Evolutionary conservation across 2,888 invertebrate genomes (phyloP), one percentile per base, ranked within the genome.

Genomic region (Patella pellucida): DNA sequence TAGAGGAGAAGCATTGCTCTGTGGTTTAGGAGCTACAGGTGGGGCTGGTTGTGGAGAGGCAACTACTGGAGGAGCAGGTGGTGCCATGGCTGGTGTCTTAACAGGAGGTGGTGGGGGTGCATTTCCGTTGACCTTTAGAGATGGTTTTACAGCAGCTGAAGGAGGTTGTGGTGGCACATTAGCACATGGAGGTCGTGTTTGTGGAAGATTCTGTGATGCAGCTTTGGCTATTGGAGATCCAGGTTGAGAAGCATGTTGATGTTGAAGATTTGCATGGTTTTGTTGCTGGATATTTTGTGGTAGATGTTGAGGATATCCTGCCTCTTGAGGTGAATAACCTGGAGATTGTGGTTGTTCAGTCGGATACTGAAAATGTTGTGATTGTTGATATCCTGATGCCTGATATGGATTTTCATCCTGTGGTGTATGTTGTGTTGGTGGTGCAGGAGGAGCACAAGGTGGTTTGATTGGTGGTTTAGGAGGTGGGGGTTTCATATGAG

Each of bases 31-130:
- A 23, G 68, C 23, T 68, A 68, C 52, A n/a, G 19, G 62, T 62
- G 78, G 69, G 16, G 78, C 74, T 23, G 72, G 56, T 12, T 76
- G 75, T 50, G 41, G 69, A 23, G 52, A 62, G 23, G 72, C 69
- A 23, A 54, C 76, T 16, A 77, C 51, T 7, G 82, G 82, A 51
- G 84, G 79, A 52, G 83, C 74, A n/a, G 81, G 79, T 56, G 82
- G 81, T 14, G 81, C 77, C 31, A 78, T 78, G 68, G 78, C 70
- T 31, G 78, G 75, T 62, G 75, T 76, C 50, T 77, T 78, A 50
- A 69, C 62, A 27, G 80, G 79, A 41, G 79, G 80, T 51, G 78
- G 76, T n/a, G 78, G 75, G 16, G 76, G 78, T 19, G 72, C 72
- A 54, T 52, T 75, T 56, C 62, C 73, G 15, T 73, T 50, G 54